Conservation (phyloP, 2,113 vertebrate species). For the Pagrus major region DNA sequence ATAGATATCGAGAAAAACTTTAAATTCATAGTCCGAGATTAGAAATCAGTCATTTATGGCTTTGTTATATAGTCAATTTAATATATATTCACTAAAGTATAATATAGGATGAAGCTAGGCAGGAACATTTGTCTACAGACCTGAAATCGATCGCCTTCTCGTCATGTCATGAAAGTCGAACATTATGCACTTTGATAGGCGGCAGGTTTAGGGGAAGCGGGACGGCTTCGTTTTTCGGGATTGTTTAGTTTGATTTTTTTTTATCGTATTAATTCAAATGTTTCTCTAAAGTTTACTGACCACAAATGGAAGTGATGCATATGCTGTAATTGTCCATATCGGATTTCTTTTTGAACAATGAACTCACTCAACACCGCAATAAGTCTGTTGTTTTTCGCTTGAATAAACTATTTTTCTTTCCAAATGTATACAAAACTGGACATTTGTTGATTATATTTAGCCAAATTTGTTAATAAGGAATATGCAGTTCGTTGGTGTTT, state of each 20-base stretch:
- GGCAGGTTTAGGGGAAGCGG: slow-evolving; percentile 57
- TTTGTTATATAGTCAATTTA: slow-evolving; percentile 71
- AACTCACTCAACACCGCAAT: slow-evolving; percentile 66
- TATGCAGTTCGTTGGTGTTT: slow-evolving; percentile 71
- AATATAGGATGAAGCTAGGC: slow-evolving; percentile 70
- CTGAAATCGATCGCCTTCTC: slow-evolving; percentile 48
- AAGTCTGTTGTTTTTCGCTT: slow-evolving; percentile 48
- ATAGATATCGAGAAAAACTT: slow-evolving; percentile 41
- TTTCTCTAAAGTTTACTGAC: slow-evolving; percentile 58
- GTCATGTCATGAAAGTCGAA: slow-evolving; percentile 64
- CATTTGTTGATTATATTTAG: slow-evolving; percentile 58
- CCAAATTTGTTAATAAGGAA: slow-evolving; percentile 72
- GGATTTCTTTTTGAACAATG: slow-evolving; percentile 9
- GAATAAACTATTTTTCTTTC: slow-evolving; percentile 14
- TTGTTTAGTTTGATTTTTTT: slow-evolving; percentile 44
- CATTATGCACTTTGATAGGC: slow-evolving; percentile 86
- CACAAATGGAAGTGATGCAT: slow-evolving; percentile 50
- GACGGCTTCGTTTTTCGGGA: slow-evolving; percentile 40
- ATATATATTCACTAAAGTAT: slow-evolving; percentile 79
- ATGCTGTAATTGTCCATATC: slow-evolving; percentile 34
- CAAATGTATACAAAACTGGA: slow-evolving; percentile 15
- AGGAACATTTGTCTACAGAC: slow-evolving; percentile 52
- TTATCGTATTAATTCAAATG: slow-evolving; percentile 43
- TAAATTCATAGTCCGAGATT: slow-evolving; percentile 50
- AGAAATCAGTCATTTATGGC: slow-evolving; percentile 65